Base-by-base conservation (phyloP, 2,888 invertebrate genomes). In the Orchesella flavescens region DNA sequence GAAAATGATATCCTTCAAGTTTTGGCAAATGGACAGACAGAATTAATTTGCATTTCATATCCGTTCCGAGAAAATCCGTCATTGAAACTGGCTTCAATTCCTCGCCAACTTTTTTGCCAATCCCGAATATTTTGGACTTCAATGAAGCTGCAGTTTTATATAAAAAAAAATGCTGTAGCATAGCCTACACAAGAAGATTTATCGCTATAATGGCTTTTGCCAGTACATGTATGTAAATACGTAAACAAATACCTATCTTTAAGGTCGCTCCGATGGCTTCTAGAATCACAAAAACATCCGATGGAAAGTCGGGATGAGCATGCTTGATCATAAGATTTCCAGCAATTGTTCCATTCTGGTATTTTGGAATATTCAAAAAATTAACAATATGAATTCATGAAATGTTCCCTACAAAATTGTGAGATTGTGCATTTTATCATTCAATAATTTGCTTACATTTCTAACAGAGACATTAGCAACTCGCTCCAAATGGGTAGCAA, bases 251-350 rank as follows among this genome's bases (percentile, higher is more conserved):
- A 89, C 89, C 88, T 65, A 90, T 85, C 19, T 81, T 84, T 49
- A 90, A 61, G n/a, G 85, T 87, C 3, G 89, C 89, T 55, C 89
- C 89, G 13, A 88, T 88, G 12, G 89, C 87, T 86, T 90, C 90
- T 63, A 94, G 89, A 13, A 94, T 90, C 1, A 94, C 90, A 88
- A 93, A 94, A 15, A 95, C 89, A 88, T 95, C 95, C 0, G 95
- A 95, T 13, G 93, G 93, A 89, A 95, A 95, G 72, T 93, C 93
- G 3, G 90, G 91, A 86, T 94, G 92, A 7, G 91, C 89, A 88
- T 94, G 92, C 89, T 95, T 95, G 79, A 94, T 92, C 90, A 93
- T 93, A 77, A 95, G 89, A 89, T 95, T 95, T 0, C 95, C 95
- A 17, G 93, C 94, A 83, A 94, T 90, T 3, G 93, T 93, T 49